Percentiles rank a stretch among this genome's conserved stretches.
Conservation (phyloP, 2,113 vertebrate genomes). For the Otolemur garnettii region DNA sequence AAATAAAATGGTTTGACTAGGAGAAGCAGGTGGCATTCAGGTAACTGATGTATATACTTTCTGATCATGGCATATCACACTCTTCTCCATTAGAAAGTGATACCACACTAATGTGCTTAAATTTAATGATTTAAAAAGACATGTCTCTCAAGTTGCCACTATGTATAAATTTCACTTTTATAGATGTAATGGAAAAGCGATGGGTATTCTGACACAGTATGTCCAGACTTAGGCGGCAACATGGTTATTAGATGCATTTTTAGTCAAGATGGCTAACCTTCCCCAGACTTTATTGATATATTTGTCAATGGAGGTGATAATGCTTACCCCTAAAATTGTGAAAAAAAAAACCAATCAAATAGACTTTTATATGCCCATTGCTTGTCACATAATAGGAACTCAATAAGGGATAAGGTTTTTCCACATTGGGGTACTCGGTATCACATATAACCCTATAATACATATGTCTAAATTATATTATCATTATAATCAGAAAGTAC, state of each 20-base stretch:
- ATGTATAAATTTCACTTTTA: slow-evolving; percentile 58
- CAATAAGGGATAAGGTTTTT: neutral
- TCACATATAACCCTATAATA: neutral
- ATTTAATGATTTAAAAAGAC: slow-evolving; percentile 62
- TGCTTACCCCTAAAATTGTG: neutral
- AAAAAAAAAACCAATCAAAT: neutral
- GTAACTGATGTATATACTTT: slow-evolving; percentile 12
- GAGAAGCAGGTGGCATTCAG: slow-evolving; percentile 37
- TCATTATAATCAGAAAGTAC: neutral
- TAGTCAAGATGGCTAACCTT: neutral
- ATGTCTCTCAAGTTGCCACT: slow-evolving; percentile 68
- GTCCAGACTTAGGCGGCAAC: neutral
- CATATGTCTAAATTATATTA: neutral
- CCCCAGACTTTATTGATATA: neutral
- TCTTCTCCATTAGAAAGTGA: slow-evolving; percentile 16
- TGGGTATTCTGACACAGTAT: neutral
- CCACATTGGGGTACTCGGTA: neutral
- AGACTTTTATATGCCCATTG: neutral
- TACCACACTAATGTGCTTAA: slow-evolving; percentile 48
- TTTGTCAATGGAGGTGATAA: neutral
- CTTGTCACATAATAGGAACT: neutral
- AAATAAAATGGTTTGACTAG: neutral
- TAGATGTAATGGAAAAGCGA: neutral
- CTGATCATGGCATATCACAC: neutral
- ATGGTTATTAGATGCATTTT: neutral